These are phyloP conservation scores for Nymphalis polychloros DNA, from an alignment of 2,888 invertebrate species.

Conservation along the genomic window DNA sequence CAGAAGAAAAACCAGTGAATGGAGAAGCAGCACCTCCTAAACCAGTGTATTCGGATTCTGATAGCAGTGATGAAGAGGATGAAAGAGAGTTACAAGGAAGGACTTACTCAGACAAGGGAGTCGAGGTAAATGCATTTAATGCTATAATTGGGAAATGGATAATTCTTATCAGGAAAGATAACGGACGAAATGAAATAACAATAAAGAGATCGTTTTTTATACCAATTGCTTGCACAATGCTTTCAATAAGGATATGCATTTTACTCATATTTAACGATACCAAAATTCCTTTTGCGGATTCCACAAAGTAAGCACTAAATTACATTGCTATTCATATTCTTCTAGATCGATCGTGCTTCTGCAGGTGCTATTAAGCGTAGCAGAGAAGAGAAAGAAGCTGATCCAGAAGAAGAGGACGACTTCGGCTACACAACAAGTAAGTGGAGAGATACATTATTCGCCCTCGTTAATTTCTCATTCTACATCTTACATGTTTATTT, in stretches of 20 bases:
- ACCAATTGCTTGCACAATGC: no score
- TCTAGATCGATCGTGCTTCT: constrained; percentile 92
- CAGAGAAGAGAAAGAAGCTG: constrained; percentile 89
- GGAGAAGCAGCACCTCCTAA: constrained; percentile 50
- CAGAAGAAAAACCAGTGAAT: constrained; percentile 45
- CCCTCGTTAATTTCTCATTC: constrained; percentile 65
- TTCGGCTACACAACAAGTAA: constrained; percentile 97
- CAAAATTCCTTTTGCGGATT: no score
- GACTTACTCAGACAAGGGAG: constrained; percentile 88
- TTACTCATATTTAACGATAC: no score
- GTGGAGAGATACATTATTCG: constrained; percentile 83
- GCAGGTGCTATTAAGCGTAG: constrained; percentile 91
- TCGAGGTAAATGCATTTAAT: constrained; percentile 80
- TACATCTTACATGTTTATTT: constrained; percentile 72
- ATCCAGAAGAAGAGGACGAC: constrained; percentile 93
- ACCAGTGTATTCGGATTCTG: constrained; percentile 81
- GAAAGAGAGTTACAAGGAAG: constrained; percentile 90
- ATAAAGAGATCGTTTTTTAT: no score
- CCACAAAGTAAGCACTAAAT: no score
- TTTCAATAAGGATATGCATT: no score
- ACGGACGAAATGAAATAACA: no score
- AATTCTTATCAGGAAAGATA: no score
- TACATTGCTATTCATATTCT: constrained; percentile 9
- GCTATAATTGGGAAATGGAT: no score
- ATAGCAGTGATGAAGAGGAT: constrained; percentile 87